A percentile compares a stretch with the other conserved stretches of the same genome.
Evolutionary conservation across 2,113 vertebrate species (phyloP).

Genomic region (Grantiella picta): DNA sequence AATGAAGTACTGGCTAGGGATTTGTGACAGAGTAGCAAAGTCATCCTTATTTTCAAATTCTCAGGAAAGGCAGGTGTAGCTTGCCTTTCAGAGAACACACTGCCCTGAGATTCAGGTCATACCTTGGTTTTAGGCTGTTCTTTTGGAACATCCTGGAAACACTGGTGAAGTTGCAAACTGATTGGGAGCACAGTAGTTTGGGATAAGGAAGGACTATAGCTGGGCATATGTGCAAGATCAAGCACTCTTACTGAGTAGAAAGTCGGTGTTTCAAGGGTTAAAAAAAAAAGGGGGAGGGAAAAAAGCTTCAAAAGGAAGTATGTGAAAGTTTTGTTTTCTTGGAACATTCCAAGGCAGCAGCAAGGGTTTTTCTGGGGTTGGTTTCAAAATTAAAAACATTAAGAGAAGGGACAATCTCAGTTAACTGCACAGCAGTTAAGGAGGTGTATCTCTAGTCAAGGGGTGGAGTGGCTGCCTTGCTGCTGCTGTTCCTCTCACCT

Average conservation of each 20-base stretch:
- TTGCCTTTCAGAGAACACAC: background rate
- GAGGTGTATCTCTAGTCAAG: background rate
- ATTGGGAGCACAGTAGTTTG: rapidly evolving
- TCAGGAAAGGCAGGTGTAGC: background rate
- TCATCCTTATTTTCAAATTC: background rate
- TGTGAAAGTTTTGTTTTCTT: background rate
- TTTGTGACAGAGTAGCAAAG: slow-evolving; percentile 35
- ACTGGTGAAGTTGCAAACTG: background rate
- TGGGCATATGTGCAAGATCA: too few species aligned
- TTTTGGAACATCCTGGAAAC: background rate
- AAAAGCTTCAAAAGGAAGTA: background rate
- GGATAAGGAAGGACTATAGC: background rate
- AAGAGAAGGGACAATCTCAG: background rate
- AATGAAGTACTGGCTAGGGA: background rate
- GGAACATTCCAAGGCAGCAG: background rate
- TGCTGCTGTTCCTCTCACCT: background rate
- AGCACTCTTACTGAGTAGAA: background rate
- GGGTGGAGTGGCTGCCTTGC: background rate
- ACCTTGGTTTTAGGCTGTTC: background rate
- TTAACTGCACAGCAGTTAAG: background rate
- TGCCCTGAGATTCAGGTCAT: background rate
- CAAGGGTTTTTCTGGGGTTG: background rate
- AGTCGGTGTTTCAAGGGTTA: background rate
- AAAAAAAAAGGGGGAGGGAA: background rate
- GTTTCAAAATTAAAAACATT: background rate